A percentile compares a stretch with the other conserved stretches of the same genome.
phyloP scores from a whole-genome alignment of 1,140 invertebrate genomes.

The Varroa destructor region DNA sequence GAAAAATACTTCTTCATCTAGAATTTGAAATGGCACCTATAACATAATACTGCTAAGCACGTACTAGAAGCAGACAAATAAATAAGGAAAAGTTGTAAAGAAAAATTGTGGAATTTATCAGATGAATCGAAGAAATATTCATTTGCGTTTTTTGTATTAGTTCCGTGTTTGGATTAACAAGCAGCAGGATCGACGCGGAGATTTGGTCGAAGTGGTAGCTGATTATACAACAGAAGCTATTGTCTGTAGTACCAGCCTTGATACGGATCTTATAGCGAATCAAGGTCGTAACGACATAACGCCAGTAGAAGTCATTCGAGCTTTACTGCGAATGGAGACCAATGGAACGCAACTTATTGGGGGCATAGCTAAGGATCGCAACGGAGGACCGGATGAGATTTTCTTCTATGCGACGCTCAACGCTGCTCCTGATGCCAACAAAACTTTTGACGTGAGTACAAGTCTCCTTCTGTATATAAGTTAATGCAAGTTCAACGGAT shows the following conservation, averaged over 20 bases:
- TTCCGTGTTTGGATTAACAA: slow-evolving; percentile 34
- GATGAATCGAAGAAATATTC: too few species aligned
- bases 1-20: too few species aligned
- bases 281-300: slow-evolving; percentile 35
- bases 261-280: slow-evolving; percentile 33
- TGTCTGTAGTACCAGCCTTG: slow-evolving; percentile 33
- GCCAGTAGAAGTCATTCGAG: slow-evolving; percentile 28
- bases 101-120: too few species aligned
- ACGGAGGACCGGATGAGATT: slow-evolving; percentile 40
- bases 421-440: slow-evolving; percentile 40
- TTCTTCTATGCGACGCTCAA: slow-evolving; percentile 40
- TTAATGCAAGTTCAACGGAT: background rate
- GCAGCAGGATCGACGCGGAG: slow-evolving; percentile 35
- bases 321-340: slow-evolving; percentile 32
- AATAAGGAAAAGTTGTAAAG: too few species aligned
- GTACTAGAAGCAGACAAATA: too few species aligned
- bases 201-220: slow-evolving; percentile 33
- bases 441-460: slow-evolving; percentile 39
- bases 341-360: slow-evolving; percentile 36
- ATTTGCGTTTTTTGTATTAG: slow-evolving; percentile 13
- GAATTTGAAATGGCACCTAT: too few species aligned
- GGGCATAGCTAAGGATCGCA: slow-evolving; percentile 37
- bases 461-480: background rate
- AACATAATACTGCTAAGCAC: too few species aligned
- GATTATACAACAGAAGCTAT: slow-evolving; percentile 31